Conservation (phyloP, 2,113 vertebrate genomes). For the Zosterops hypoxanthus region DNA sequence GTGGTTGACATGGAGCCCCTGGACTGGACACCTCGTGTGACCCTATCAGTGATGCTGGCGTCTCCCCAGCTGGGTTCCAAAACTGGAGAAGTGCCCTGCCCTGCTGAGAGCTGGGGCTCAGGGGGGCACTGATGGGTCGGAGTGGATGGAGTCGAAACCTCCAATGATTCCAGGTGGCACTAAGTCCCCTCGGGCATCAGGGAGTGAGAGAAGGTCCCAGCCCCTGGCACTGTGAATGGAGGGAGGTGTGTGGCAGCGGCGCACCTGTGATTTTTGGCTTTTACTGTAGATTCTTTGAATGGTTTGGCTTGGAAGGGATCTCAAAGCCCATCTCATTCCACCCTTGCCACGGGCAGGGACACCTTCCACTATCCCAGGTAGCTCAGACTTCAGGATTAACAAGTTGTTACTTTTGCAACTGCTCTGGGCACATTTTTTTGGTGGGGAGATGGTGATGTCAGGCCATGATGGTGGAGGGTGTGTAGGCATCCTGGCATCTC, state of each 20-base stretch:
- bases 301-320: neutral
- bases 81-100: neutral
- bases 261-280: neutral
- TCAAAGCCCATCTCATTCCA: neutral
- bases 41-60: neutral
- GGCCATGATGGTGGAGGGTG: neutral
- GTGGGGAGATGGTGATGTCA: neutral
- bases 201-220: neutral
- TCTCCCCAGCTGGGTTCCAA: neutral
- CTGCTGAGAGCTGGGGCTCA: neutral
- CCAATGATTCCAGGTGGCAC: neutral
- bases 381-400: neutral
- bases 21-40: neutral
- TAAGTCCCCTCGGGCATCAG: neutral
- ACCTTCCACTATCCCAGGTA: neutral
- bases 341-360: neutral
- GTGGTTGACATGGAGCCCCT: fast-evolving
- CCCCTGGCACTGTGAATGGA: neutral
- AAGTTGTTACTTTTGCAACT: neutral
- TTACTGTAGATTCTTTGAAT: neutral
- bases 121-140: neutral
- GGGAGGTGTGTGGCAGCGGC: neutral
- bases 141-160: neutral
- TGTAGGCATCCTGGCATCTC: fast-evolving
- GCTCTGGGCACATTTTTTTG: neutral